A percentile compares a stretch with the other conserved stretches of the same genome.
Conservation (phyloP, 2,797 vertebrate species). For the Rhincodon typus region DNA sequence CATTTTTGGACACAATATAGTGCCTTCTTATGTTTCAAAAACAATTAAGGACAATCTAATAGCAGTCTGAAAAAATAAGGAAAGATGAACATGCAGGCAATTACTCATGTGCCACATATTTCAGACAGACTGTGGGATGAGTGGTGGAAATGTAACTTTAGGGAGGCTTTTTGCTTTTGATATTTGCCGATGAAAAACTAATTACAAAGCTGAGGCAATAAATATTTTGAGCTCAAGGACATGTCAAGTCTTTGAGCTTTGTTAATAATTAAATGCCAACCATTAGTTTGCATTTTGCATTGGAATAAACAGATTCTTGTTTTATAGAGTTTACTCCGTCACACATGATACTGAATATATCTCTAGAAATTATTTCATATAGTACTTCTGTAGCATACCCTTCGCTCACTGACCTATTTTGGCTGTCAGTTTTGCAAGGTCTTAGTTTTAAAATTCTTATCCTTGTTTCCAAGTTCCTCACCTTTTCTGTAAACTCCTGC, state of each 20-base stretch:
- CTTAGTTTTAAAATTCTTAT: not conserved
- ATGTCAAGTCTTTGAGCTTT: not conserved
- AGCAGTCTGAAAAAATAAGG: not conserved
- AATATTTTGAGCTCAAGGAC: not conserved
- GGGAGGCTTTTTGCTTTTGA: not conserved
- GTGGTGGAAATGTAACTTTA: not conserved
- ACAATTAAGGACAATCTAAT: constrained; percentile 1
- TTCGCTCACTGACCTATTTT: not conserved
- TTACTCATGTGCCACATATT: not conserved
- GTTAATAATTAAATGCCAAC: not conserved
- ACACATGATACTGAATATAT: not conserved
- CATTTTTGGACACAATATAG: not conserved
- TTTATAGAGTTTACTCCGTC: not conserved
- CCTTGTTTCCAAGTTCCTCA: not conserved
- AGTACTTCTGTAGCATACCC: not conserved
- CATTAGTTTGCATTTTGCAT: not conserved
- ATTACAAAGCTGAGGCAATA: not conserved
- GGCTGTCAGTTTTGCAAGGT: not conserved
- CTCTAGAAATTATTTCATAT: not conserved
- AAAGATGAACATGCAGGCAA: not conserved
- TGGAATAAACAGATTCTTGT: not conserved
- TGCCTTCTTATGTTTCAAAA: not conserved
- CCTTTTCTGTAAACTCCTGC: not conserved
- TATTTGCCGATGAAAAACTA: not conserved
- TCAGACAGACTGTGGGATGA: not conserved